phyloP scores from a whole-genome alignment of 2,797 vertebrate species.

The Acanthurus tractus region DNA sequence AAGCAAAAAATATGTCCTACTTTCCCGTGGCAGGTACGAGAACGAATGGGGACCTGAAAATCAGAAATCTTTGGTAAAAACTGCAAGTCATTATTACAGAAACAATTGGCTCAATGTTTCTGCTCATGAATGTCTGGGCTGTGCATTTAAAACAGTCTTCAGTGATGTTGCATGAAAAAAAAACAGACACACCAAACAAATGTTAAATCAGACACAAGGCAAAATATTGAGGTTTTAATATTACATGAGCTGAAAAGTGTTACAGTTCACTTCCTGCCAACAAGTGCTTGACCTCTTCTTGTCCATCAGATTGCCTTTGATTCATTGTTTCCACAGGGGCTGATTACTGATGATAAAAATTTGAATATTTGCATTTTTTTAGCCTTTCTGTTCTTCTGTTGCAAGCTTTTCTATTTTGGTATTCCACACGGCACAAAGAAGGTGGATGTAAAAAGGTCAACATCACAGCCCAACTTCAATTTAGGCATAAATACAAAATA shows the following conservation, averaged over 20 bases:
- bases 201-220: conserved; percentile 12
- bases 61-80: conserved; percentile 36
- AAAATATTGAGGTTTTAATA: conserved; percentile 47
- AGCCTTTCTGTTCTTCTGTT: too few species aligned
- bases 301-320: too few species aligned
- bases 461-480: too few species aligned
- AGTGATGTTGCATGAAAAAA: conserved; percentile 19
- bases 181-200: conserved; percentile 27
- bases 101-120: conserved; percentile 38
- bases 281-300: neutral
- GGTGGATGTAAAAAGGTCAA: too few species aligned
- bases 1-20: conserved; percentile 67
- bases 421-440: too few species aligned
- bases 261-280: neutral
- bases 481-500: too few species aligned
- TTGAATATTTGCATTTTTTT: too few species aligned
- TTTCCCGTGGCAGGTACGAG: conserved; percentile 51
- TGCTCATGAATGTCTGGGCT: conserved; percentile 5
- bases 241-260: conserved; percentile 47
- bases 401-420: too few species aligned
- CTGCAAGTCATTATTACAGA: conserved; percentile 15
- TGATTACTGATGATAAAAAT: too few species aligned
- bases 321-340: too few species aligned
- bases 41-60: conserved; percentile 32
- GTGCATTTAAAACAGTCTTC: conserved; percentile 3